These are phyloP conservation scores for Brenthis daphne DNA, from an alignment of 2,888 invertebrate genomes.

Conservation along the genomic window DNA sequence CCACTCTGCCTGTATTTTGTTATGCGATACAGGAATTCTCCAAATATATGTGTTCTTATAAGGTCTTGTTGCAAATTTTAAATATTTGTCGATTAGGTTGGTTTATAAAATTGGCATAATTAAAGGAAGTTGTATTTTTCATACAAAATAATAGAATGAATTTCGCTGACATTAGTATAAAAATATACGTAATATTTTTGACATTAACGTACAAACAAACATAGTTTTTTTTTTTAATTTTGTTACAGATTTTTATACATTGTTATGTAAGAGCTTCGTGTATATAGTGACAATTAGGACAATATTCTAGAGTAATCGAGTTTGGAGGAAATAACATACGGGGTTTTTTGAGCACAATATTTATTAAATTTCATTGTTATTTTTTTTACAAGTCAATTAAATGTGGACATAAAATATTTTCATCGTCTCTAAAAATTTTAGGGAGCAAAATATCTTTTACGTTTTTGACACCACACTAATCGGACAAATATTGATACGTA, in stretches of 20 bases:
- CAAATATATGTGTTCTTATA: too few species aligned
- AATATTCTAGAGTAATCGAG: background rate
- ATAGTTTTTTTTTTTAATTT: background rate
- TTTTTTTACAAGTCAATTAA: constrained; percentile 8
- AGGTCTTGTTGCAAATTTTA: too few species aligned
- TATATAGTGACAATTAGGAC: background rate
- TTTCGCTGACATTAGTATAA: too few species aligned
- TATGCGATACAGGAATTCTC: too few species aligned
- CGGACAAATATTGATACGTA: constrained; percentile 28
- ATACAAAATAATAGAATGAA: too few species aligned
- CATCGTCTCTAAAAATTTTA: background rate
- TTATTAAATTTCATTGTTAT: constrained; percentile 1
- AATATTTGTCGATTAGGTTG: too few species aligned
- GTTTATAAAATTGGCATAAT: too few species aligned
- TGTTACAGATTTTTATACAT: too few species aligned
- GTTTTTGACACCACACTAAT: constrained; percentile 1
- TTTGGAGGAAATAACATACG: background rate
- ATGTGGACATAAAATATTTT: constrained; percentile 15
- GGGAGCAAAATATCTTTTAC: constrained; percentile 4
- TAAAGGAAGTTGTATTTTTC: too few species aligned
- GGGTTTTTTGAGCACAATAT: constrained; percentile 1
- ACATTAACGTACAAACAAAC: too few species aligned
- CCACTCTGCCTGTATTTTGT: too few species aligned
- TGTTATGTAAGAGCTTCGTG: background rate
- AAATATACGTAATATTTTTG: too few species aligned